A percentile compares a stretch with the other conserved stretches of the same genome.
phyloP scores from a whole-genome alignment of 2,797 vertebrate genomes.

The Pteronotus mesoamericanus region DNA sequence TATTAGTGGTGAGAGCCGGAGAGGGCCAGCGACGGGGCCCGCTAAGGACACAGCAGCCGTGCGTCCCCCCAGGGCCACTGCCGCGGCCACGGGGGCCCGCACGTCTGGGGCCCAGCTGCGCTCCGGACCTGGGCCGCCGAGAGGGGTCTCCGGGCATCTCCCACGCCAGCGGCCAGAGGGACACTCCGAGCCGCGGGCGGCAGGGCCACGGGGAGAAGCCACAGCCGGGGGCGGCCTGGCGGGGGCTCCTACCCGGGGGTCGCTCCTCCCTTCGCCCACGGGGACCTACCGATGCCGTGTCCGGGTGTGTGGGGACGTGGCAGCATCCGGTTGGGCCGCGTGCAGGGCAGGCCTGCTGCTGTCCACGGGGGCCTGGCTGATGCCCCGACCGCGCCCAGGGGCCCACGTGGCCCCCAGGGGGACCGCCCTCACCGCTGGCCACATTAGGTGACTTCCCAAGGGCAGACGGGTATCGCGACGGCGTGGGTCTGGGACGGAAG shows the following conservation, averaged over 20 bases:
- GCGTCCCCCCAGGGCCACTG: not conserved
- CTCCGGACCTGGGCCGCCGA: not conserved
- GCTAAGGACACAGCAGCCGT: not conserved
- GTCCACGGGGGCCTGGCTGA: fast-evolving
- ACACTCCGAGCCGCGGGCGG: not conserved
- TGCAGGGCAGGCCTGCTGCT: fast-evolving
- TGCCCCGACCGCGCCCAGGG: fast-evolving
- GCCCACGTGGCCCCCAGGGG: too few species aligned
- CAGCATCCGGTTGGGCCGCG: fast-evolving
- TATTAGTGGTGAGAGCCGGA: not conserved
- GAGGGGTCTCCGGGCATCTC: fast-evolving
- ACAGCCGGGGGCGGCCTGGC: not conserved
- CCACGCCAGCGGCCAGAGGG: not conserved
- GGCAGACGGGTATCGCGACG: not conserved
- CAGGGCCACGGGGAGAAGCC: not conserved
- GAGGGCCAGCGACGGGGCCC: not conserved
- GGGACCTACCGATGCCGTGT: fast-evolving
- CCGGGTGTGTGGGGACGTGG: fast-evolving
- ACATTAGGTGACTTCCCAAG: not conserved
- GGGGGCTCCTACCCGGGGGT: not conserved
- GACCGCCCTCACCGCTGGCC: not conserved
- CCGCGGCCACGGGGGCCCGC: not conserved
- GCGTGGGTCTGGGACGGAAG: fast-evolving
- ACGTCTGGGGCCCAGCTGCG: fast-evolving
- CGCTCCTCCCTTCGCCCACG: fast-evolving